Percentiles rank a stretch among this genome's conserved stretches.
phyloP scores from a whole-genome alignment of 2,113 vertebrate genomes.

The Labrus mixtus region DNA sequence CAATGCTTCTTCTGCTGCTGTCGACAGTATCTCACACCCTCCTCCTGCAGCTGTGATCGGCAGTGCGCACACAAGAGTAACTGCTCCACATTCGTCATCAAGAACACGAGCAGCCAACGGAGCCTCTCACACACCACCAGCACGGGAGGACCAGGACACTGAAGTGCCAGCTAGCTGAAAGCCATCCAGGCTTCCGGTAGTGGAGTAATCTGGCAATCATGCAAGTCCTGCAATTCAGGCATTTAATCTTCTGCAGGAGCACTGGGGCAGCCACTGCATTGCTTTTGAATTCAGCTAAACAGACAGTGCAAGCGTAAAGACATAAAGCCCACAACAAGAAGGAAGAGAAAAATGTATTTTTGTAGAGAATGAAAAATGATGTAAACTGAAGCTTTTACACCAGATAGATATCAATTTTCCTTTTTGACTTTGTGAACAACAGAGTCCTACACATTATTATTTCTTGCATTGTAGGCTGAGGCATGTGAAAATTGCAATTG shows the following conservation, averaged over 20 bases:
- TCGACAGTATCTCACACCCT: slow-evolving; percentile 65
- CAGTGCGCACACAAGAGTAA: slow-evolving; percentile 83
- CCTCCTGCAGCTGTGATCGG: slow-evolving; percentile 77
- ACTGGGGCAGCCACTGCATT: neutral
- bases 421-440: neutral
- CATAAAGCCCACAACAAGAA: slow-evolving; percentile 25
- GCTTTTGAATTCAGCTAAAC: slow-evolving; percentile 1
- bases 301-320: slow-evolving; percentile 15
- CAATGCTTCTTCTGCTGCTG: slow-evolving; percentile 89
- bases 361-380: neutral
- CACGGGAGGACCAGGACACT: slow-evolving; percentile 33
- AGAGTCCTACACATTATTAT: neutral
- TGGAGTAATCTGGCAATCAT: neutral
- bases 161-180: slow-evolving; percentile 33
- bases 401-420: neutral
- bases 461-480: too few relatives aligned
- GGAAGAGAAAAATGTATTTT: slow-evolving; percentile 18
- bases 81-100: slow-evolving; percentile 86
- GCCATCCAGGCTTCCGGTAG: slow-evolving; percentile 14
- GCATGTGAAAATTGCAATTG: too few relatives aligned
- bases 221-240: neutral
- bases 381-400: neutral
- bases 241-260: slow-evolving; percentile 20
- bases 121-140: slow-evolving; percentile 81
- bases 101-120: slow-evolving; percentile 86